Evolutionary conservation across 2,888 invertebrate species (phyloP), one percentile per base, ranked within the genome.

Genomic region (Tinea trinotella): DNA sequence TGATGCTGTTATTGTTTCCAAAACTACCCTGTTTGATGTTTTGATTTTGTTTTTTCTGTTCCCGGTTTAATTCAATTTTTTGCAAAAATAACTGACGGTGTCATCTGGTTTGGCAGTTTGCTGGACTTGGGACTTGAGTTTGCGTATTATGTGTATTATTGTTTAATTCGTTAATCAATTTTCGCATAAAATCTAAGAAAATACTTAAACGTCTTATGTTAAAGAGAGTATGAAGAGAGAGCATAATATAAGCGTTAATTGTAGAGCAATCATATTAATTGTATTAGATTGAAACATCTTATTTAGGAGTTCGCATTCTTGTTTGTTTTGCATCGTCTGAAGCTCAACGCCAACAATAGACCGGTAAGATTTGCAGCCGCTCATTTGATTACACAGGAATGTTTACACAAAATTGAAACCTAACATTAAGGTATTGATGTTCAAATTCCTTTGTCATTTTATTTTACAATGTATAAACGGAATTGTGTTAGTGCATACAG

Each of bases 301-400:
- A 40, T 15, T 40, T 40, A 13, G 13, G 9, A 24, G 24, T 7
- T 9, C 13, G 7, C 2, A 40, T 46, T 46, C 18, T 19, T 46
- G 10, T 19, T 46, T 17, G 46, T 46, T 46, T 46, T 46, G 46
- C 19, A 46, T 46, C 46, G 46, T 46, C 46, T 46, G 46, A n/a
- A 40, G 13, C 17, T 15, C 13, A 13, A 15, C 46, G 46, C 46
- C 46, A 46, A 46, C 46, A 46, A 46, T 46, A 46, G 46, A 46
- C 46, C 10, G 46, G 18, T 7, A 15, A 40, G 40, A 40, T 40
- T 40, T 40, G 40, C 46, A 19, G 9, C 46, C 19, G 5, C 46
- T 19, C 17, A 18, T 46, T 10, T 3, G 2, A 6, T 19, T 46
- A 19, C 10, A 46, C 46, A 36, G 7, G 12, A 36, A 36, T 36